These are phyloP conservation scores for Chaitophorus viminalis DNA, from an alignment of 2,888 invertebrate genomes.

Conservation along the genomic window DNA sequence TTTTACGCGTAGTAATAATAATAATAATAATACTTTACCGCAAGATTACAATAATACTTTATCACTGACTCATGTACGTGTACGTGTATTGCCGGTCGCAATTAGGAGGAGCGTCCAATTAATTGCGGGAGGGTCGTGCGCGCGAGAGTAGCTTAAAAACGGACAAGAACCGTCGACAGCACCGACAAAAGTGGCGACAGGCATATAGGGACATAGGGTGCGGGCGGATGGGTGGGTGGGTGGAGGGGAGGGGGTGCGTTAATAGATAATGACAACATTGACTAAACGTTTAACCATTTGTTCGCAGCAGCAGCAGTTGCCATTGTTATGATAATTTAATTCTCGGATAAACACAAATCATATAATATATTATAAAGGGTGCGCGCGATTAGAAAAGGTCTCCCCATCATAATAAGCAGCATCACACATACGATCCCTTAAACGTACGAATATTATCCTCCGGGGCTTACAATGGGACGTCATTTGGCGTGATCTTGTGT, in stretches of 20 bases:
- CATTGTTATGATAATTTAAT: conserved; percentile 62
- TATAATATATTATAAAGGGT: conserved; percentile 29
- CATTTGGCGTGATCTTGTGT: conserved; percentile 57
- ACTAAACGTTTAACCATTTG: conserved; percentile 63
- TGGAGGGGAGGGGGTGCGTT: conserved; percentile 63
- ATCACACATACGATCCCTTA: neutral
- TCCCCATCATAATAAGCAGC: conserved; percentile 32
- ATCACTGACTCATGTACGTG: conserved; percentile 18
- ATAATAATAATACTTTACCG: neutral
- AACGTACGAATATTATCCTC: conserved; percentile 18
- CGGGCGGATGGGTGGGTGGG: no score
- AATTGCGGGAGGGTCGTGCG: conserved; percentile 13
- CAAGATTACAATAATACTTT: neutral
- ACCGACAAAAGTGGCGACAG: conserved; percentile 59
- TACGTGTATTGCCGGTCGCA: conserved; percentile 6
- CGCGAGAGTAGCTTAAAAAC: conserved; percentile 41
- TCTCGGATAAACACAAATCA: conserved; percentile 60
- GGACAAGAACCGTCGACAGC: conserved; percentile 10
- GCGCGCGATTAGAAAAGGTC: conserved; percentile 49
- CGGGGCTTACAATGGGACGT: conserved; percentile 42
- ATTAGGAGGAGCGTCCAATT: conserved; percentile 42
- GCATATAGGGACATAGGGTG: conserved; percentile 46
- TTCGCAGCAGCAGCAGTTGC: conserved; percentile 23
- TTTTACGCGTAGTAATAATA: neutral
- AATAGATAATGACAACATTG: conserved; percentile 64